Conservation (phyloP, 2,888 invertebrate genomes). For the Azorinus chamasolen region DNA sequence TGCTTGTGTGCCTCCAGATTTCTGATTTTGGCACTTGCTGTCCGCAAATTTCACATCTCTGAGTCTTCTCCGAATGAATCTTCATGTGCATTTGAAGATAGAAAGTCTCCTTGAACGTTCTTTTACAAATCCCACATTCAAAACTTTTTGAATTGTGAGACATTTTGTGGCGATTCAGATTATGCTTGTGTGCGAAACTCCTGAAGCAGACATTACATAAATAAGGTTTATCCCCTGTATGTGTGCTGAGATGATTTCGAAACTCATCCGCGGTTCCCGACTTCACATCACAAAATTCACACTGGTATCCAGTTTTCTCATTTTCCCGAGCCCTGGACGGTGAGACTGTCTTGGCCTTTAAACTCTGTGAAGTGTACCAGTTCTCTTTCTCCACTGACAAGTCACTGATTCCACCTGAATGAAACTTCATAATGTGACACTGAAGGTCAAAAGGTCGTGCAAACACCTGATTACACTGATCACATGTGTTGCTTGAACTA, state of each 20-base stretch:
- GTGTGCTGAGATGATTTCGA: not conserved
- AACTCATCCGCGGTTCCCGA: too few species aligned
- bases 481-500: conserved; percentile 4
- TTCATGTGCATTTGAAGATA: conserved; percentile 62
- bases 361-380: too few species aligned
- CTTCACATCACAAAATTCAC: too few species aligned
- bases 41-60: conserved; percentile 52
- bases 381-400: too few species aligned
- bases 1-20: conserved; percentile 28
- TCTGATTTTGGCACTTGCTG: conserved; percentile 35
- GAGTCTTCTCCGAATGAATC: conserved; percentile 28
- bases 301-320: too few species aligned
- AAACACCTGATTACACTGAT: conserved; percentile 18
- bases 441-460: conserved; percentile 23
- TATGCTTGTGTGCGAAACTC: conserved; percentile 46
- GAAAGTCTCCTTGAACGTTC: conserved; percentile 47
- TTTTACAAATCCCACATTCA: conserved; percentile 34
- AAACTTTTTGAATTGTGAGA: conserved; percentile 44
- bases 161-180: conserved; percentile 54
- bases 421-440: conserved; percentile 32
- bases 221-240: conserved; percentile 23
- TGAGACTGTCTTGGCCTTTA: too few species aligned
- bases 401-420: too few species aligned
- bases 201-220: conserved; percentile 33
- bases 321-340: too few species aligned